A percentile compares a stretch with the other conserved stretches of the same genome.
phyloP scores from a whole-genome alignment of 2,797 vertebrate species.

The Crocidura indochinensis region DNA sequence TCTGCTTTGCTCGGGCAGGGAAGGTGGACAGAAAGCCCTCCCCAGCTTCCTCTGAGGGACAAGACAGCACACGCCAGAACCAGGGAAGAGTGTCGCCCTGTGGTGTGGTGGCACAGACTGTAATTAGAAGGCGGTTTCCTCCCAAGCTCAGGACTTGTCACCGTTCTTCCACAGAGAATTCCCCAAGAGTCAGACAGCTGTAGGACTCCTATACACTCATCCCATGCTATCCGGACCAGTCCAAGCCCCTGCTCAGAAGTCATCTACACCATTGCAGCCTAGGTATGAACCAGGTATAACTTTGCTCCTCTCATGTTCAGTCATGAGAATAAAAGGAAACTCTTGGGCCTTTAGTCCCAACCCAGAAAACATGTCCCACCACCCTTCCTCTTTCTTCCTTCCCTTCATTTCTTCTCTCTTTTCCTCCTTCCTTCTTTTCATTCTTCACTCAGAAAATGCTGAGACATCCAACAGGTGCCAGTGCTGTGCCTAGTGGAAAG shows the following conservation, averaged over 20 bases:
- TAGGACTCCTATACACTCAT: not conserved
- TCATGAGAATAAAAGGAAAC: no score
- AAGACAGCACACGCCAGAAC: slow-evolving; percentile 53
- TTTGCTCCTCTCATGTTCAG: not conserved
- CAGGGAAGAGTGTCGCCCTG: not conserved
- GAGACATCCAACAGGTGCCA: not conserved
- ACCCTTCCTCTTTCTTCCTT: not conserved
- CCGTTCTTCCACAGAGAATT: not conserved
- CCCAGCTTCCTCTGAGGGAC: slow-evolving; percentile 9
- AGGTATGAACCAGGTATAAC: not conserved
- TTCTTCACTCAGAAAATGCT: not conserved
- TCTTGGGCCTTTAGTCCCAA: not conserved
- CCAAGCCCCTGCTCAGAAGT: not conserved
- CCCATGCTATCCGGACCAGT: not conserved
- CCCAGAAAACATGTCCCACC: not conserved
- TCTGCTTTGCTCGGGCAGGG: not conserved
- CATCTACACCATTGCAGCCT: no score
- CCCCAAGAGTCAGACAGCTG: not conserved
- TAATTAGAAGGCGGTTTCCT: slow-evolving; percentile 77
- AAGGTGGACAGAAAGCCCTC: slow-evolving; percentile 43
- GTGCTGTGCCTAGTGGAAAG: not conserved
- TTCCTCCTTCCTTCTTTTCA: no score
- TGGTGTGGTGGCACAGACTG: slow-evolving; percentile 47
- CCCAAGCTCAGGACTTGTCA: slow-evolving; percentile 49
- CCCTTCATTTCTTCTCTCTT: not conserved